Evolutionary conservation across 1,140 invertebrate species (phyloP).

Genomic region (Danaus plexippus): DNA sequence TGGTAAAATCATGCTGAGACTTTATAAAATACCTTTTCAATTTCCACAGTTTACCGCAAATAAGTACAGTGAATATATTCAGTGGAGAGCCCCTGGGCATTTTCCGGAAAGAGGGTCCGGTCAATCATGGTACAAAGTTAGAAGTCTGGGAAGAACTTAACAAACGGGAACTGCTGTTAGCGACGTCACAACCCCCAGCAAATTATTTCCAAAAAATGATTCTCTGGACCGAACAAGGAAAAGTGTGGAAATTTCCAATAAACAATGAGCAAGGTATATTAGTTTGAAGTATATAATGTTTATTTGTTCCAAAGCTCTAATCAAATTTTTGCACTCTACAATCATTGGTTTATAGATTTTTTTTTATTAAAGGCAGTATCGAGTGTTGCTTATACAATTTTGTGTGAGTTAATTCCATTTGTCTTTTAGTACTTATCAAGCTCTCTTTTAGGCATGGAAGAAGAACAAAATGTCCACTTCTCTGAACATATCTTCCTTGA

Average conservation of each 20-base stretch:
- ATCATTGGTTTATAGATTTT: background rate
- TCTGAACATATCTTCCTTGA: slow-evolving; percentile 96
- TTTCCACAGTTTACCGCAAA: slow-evolving; percentile 27
- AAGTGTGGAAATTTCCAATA: slow-evolving; percentile 97
- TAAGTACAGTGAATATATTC: slow-evolving; percentile 65
- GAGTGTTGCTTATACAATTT: background rate
- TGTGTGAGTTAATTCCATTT: background rate
- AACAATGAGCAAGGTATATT: slow-evolving; percentile 94
- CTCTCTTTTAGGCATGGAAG: slow-evolving; percentile 77
- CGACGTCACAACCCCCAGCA: slow-evolving; percentile 78
- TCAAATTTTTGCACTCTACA: background rate
- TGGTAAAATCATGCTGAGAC: no score
- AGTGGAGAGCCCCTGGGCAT: slow-evolving; percentile 73
- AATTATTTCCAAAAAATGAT: slow-evolving; percentile 97
- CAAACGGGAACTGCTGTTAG: slow-evolving; percentile 76
- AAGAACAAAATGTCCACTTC: slow-evolving; percentile 87
- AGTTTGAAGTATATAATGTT: background rate
- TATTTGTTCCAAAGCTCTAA: no score
- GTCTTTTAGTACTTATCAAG: background rate
- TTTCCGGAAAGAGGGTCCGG: slow-evolving; percentile 58
- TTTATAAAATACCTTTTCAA: slow-evolving; percentile 13
- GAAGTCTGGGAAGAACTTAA: slow-evolving; percentile 79
- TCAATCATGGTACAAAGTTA: slow-evolving; percentile 68
- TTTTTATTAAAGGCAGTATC: no score
- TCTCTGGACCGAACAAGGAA: slow-evolving; percentile 93